Evolutionary conservation across 1,140 invertebrate species (phyloP).

Genomic region (Penaeus japonicus): DNA sequence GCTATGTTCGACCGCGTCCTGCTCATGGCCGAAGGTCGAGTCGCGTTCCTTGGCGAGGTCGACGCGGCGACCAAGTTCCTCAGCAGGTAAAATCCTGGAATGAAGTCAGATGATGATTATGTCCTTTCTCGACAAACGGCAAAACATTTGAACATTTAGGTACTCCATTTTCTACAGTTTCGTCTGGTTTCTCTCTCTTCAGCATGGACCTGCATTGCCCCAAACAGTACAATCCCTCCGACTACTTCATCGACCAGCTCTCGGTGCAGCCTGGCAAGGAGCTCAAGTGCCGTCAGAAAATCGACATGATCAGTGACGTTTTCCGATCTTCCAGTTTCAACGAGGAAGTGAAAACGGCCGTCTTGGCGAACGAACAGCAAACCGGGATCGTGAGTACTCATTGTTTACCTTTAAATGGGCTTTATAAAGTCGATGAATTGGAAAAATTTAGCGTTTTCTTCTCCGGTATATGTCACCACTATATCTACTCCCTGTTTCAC

Average conservation of each 20-base stretch:
- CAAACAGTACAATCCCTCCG: conserved; percentile 91
- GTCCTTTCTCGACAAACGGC: neutral
- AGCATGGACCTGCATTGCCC: conserved; percentile 67
- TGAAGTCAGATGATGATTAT: too few relatives aligned
- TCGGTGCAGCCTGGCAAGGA: conserved; percentile 86
- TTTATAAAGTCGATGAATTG: too few relatives aligned
- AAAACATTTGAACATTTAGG: neutral
- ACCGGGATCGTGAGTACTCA: too few relatives aligned
- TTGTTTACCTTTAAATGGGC: too few relatives aligned
- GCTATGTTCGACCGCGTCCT: conserved; percentile 90
- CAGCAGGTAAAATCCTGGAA: conserved; percentile 71
- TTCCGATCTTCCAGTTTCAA: conserved; percentile 74
- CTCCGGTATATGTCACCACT: too few relatives aligned
- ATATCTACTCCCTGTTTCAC: too few relatives aligned
- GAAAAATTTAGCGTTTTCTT: too few relatives aligned
- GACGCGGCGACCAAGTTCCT: conserved; percentile 84
- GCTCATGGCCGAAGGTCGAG: conserved; percentile 88
- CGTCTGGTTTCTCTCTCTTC: neutral
- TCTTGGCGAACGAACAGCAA: neutral
- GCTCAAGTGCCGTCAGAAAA: conserved; percentile 66
- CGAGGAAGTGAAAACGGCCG: conserved; percentile 60
- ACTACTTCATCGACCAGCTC: conserved; percentile 89
- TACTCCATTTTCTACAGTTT: neutral
- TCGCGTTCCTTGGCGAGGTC: conserved; percentile 86
- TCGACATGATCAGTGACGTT: conserved; percentile 76